phyloP scores from a whole-genome alignment of 2,888 invertebrate species.

The Ennomos erosarius region DNA sequence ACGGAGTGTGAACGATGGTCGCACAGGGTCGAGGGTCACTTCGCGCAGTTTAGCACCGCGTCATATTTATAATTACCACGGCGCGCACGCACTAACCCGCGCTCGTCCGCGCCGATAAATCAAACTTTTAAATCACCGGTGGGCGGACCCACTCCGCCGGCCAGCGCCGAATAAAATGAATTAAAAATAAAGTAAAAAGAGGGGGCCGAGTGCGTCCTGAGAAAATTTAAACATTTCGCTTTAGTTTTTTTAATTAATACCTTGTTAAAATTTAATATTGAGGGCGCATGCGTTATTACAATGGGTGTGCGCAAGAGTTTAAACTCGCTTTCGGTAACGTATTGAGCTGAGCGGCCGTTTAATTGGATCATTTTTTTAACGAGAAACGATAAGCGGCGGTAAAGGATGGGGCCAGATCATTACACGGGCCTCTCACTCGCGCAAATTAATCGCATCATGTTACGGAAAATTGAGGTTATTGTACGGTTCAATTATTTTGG shows the following conservation, averaged over 20 bases:
- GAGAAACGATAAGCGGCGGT: constrained; percentile 75
- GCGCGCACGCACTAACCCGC: constrained; percentile 57
- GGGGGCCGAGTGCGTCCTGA: constrained; percentile 78
- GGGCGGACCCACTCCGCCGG: constrained; percentile 76
- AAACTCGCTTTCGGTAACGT: constrained; percentile 80
- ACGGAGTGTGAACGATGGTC: constrained; percentile 59
- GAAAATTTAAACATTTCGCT: constrained; percentile 84
- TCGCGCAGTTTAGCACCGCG: constrained; percentile 83
- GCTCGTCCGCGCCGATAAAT: constrained; percentile 78
- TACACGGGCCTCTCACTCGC: constrained; percentile 54
- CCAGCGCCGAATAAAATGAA: constrained; percentile 84
- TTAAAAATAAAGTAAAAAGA: constrained; percentile 81
- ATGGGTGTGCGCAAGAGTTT: constrained; percentile 82
- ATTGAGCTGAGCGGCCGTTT: constrained; percentile 73
- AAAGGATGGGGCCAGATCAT: constrained; percentile 67
- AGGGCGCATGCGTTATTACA: constrained; percentile 83
- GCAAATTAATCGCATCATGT: constrained; percentile 56
- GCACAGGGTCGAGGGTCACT: constrained; percentile 72
- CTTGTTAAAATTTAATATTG: constrained; percentile 86
- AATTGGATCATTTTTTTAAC: constrained; percentile 84
- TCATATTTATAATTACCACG: constrained; percentile 83
- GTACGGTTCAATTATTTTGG: constrained; percentile 22
- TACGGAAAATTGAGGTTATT: constrained; percentile 29
- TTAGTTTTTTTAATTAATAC: constrained; percentile 86
- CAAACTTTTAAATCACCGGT: constrained; percentile 86